These are phyloP conservation scores for Misgurnus mizolepis DNA, from an alignment of 2,113 vertebrate genomes.

Conservation along the genomic window DNA sequence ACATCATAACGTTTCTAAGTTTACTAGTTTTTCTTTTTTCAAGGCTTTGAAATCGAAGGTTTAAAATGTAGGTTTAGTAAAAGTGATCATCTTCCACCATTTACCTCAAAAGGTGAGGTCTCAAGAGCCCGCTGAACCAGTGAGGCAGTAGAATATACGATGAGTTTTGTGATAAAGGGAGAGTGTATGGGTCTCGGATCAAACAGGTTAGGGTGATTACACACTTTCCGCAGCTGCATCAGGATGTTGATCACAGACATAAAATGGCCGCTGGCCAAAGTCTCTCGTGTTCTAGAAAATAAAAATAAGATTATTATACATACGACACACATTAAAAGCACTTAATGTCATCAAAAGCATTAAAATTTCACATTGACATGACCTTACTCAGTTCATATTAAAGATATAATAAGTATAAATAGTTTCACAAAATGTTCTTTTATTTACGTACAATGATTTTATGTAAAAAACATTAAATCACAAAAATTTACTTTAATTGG, in stretches of 20 bases:
- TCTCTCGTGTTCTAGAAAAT: slow-evolving; percentile 83
- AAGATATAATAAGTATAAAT: too few species aligned
- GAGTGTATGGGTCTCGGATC: slow-evolving; percentile 93
- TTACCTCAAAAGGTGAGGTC: slow-evolving; percentile 81
- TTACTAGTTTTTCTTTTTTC: too few species aligned
- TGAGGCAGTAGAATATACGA: slow-evolving; percentile 85
- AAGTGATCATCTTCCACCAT: neutral
- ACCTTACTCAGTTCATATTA: too few species aligned
- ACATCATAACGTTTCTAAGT: too few species aligned
- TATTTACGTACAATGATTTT: too few species aligned
- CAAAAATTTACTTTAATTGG: too few species aligned
- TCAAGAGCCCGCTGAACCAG: slow-evolving; percentile 82
- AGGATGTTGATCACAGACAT: slow-evolving; percentile 98
- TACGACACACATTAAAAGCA: too few species aligned
- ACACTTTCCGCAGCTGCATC: slow-evolving; percentile 96
- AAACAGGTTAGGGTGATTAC: slow-evolving; percentile 95
- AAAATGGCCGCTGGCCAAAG: slow-evolving; percentile 91
- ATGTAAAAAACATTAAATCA: too few species aligned
- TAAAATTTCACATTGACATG: too few species aligned
- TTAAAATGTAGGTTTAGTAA: neutral
- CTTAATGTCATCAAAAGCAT: too few species aligned
- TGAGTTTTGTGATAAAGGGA: slow-evolving; percentile 87
- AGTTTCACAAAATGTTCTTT: too few species aligned
- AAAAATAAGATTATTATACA: neutral
- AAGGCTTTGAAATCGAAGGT: too few species aligned